Percentiles rank a stretch among this genome's conserved stretches.
These are phyloP conservation scores for Fissipunctia ypsillon DNA, from an alignment of 2,888 invertebrate species.

Conservation along the genomic window DNA sequence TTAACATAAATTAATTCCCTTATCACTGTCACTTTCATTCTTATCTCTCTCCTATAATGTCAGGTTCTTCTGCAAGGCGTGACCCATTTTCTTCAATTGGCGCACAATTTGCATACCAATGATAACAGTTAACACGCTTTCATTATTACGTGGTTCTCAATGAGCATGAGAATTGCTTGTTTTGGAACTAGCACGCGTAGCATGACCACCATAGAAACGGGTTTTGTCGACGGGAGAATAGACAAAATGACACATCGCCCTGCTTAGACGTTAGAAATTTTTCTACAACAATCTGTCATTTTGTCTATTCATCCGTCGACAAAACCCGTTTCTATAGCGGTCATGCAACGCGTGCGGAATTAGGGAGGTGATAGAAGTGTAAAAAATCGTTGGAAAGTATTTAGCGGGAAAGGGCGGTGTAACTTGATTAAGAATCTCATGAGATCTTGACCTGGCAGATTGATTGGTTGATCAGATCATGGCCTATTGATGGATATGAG, in stretches of 20 bases:
- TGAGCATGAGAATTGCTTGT: conserved; percentile 25
- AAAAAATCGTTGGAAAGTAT: not conserved
- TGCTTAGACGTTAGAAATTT: too few species aligned
- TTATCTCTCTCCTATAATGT: conserved; percentile 15
- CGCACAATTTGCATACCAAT: conserved; percentile 54
- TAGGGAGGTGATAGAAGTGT: conserved; percentile 6
- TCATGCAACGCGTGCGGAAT: too few species aligned
- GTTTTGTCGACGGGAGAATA: too few species aligned
- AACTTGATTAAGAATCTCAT: too few species aligned
- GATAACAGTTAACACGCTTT: conserved; percentile 48
- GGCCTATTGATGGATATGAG: not conserved
- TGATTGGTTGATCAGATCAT: too few species aligned
- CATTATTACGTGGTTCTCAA: conserved; percentile 26
- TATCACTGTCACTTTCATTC: not conserved
- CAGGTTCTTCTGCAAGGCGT: conserved; percentile 7
- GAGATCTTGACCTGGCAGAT: too few species aligned
- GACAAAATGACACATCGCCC: too few species aligned
- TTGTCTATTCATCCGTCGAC: too few species aligned
- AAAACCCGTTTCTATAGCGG: too few species aligned
- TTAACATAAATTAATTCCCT: not conserved
- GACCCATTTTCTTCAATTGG: conserved; percentile 56
- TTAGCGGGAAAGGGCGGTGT: not conserved
- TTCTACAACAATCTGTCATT: too few species aligned
- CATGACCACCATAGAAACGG: too few species aligned
- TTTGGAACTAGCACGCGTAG: too few species aligned